Base-by-base conservation (phyloP, 2,888 invertebrate species). In the Protodeltote pygarga region DNA sequence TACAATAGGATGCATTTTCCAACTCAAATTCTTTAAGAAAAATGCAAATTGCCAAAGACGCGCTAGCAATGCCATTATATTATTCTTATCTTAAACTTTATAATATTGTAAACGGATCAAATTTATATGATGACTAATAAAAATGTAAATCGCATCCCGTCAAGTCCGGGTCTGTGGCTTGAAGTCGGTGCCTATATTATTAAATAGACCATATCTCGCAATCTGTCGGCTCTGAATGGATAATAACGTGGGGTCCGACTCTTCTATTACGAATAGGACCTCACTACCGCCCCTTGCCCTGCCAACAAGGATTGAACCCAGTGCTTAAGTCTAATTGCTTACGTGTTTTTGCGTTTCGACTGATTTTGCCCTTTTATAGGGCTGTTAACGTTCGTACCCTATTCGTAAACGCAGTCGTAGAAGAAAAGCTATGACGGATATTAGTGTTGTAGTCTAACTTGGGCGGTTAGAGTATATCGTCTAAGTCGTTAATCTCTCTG, bases 141-240 rank as follows among this genome's bases (percentile, higher is more conserved):
- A 61, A 53, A 49, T 39, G 24, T 62, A 57, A 54, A 66, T 66
- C 58, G 39, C 53, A 67, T 58, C 51, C 31, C 16, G 23, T 32
- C 51, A 44, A 68, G 76, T 80, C 73, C 74, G 76, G 75, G 3
- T 70, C 73, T 70, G 81, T 73, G 65, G 49, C 47, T 61, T 63
- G 66, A 66, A 65, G 51, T 50, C 57, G 61, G 53, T 71, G 71
- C 73, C 74, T 79, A 73, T 85, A 77, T 83, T 84, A 86, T 85
- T 84, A 84, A 83, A 83, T 77, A 82, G 80, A 77, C 79, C 75
- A 79, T 83, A 85, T 81, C 81, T 83, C 63, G 81, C 65, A 77
- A 82, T 79, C 77, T 81, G 84, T 83, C 79, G 77, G 81, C 68
- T 67, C 65, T 83, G 81, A 85, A 86, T 83, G 78, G 83, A 84